Conservation (phyloP, 2,797 vertebrate species). For the Oryzias dopingdopingensis region DNA sequence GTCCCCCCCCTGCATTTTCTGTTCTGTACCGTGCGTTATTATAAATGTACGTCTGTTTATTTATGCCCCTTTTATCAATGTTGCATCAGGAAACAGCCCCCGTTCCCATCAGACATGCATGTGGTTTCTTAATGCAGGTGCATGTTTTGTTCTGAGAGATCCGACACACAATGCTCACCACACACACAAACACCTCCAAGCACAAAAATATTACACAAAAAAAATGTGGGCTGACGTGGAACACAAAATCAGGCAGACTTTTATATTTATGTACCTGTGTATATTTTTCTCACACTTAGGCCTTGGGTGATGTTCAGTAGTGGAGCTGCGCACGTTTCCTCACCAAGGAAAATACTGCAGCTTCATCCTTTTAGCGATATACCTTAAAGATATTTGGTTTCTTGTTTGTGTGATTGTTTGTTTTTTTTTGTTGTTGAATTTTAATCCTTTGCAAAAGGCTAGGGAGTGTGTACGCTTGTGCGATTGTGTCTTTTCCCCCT, state of each 20-base stretch:
- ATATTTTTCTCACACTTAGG: conserved; percentile 75
- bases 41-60: conserved; percentile 44
- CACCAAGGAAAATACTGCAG: conserved; percentile 52
- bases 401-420: conserved; percentile 23
- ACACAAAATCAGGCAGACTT: conserved; percentile 61
- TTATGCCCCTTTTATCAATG: neutral
- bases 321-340: conserved; percentile 65
- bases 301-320: conserved; percentile 73
- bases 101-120: conserved; percentile 61
- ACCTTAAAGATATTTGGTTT: conserved; percentile 61
- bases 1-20: conserved; percentile 43
- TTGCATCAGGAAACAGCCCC: conserved; percentile 36
- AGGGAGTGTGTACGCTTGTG: conserved; percentile 41
- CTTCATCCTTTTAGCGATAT: conserved; percentile 75
- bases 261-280: conserved; percentile 79
- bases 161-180: conserved; percentile 39
- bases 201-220: conserved; percentile 62
- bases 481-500: conserved; percentile 19
- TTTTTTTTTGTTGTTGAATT: conserved; percentile 45
- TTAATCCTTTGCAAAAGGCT: conserved; percentile 59
- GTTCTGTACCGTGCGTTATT: conserved; percentile 70
- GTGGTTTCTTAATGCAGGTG: conserved; percentile 57
- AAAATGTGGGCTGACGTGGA: conserved; percentile 63
- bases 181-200: conserved; percentile 74
- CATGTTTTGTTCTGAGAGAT: conserved; percentile 58